Evolutionary conservation across 2,113 vertebrate species (phyloP).

Genomic region (Willisornis vidua): DNA sequence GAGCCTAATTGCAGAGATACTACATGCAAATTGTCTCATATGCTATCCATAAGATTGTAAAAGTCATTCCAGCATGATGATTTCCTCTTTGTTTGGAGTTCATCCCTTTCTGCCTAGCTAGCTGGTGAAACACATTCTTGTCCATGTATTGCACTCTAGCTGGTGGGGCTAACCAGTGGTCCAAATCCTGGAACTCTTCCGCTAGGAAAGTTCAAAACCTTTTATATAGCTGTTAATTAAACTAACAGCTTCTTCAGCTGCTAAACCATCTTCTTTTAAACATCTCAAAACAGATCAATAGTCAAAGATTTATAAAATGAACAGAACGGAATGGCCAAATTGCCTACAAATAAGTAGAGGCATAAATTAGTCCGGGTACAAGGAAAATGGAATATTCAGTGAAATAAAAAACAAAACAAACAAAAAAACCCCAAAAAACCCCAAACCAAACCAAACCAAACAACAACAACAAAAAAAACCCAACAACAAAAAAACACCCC

Average conservation of each 20-base stretch:
- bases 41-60: not conserved
- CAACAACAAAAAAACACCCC: too few relatives aligned
- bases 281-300: not conserved
- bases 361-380: not conserved
- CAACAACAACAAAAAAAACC: too few relatives aligned
- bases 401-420: not conserved
- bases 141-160: not conserved
- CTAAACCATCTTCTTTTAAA: not conserved
- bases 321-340: not conserved
- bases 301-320: not conserved
- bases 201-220: not conserved
- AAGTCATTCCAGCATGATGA: not conserved
- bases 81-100: not conserved
- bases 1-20: not conserved
- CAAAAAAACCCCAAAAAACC: not conserved
- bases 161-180: accelerated
- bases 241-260: not conserved
- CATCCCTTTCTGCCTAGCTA: not conserved
- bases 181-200: not conserved
- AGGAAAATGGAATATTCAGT: not conserved
- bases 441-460: too few relatives aligned
- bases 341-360: not conserved
- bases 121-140: not conserved
- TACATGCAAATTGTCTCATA: not conserved
- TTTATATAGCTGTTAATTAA: not conserved